Percentiles rank a stretch among this genome's conserved stretches.
phyloP scores from a whole-genome alignment of 2,888 invertebrate genomes.

The Brachyopa scutellaris region DNA sequence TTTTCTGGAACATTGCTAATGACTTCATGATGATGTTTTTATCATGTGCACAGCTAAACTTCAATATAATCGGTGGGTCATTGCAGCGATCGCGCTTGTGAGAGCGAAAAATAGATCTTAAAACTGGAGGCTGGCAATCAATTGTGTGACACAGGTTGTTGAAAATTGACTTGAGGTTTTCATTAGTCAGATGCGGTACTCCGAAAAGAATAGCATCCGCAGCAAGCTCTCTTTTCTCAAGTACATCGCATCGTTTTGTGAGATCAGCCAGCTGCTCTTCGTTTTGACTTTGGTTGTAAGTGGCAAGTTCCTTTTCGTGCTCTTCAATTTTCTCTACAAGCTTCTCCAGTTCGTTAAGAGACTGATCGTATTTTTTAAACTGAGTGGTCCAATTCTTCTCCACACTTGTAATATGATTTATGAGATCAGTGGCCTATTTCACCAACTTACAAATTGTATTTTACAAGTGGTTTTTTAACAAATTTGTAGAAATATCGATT shows the following conservation, averaged over 20 bases:
- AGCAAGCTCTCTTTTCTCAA: constrained; percentile 3
- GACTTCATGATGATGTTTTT: not conserved
- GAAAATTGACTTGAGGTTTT: not conserved
- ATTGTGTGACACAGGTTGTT: not conserved
- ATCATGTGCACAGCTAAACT: not conserved
- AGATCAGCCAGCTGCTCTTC: too few species aligned
- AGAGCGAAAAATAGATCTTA: not conserved
- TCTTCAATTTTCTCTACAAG: too few species aligned
- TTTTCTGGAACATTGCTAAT: not conserved
- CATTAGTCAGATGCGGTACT: not conserved
- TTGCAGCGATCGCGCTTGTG: not conserved
- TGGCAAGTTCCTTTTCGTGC: too few species aligned
- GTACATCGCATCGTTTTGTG: not conserved
- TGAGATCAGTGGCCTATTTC: not conserved
- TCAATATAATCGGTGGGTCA: not conserved
- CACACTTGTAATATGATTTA: not conserved
- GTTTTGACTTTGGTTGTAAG: too few species aligned
- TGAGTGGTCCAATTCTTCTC: not conserved
- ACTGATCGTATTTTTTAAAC: not conserved
- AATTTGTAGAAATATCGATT: too few species aligned
- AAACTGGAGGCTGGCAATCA: not conserved
- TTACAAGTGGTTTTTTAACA: too few species aligned
- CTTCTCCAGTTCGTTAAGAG: not conserved
- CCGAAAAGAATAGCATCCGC: not conserved
- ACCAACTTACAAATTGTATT: too few species aligned